Conservation (phyloP, 2,113 vertebrate genomes). For the Tauraco erythrolophus region DNA sequence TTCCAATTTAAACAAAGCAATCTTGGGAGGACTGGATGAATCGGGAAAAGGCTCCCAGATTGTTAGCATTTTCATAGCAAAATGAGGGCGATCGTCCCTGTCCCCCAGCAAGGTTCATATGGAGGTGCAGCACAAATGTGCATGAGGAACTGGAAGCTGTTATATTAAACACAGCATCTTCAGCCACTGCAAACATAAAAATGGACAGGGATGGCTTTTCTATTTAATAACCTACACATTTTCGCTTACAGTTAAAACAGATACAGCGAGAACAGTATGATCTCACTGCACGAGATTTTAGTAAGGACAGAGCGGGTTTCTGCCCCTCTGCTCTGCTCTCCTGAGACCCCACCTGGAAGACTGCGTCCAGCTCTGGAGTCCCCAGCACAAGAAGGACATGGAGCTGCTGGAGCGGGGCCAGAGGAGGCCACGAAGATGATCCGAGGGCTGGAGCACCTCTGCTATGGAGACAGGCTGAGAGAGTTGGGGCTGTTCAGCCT, state of each 20-base stretch:
- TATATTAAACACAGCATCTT: background rate
- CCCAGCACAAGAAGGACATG: too few species aligned
- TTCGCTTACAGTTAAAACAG: background rate
- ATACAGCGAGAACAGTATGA: background rate
- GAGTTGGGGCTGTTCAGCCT: too few species aligned
- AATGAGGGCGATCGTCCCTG: background rate
- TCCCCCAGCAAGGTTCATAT: background rate
- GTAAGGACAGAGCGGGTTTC: background rate
- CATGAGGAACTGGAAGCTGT: background rate
- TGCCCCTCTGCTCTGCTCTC: too few species aligned
- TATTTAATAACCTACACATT: background rate
- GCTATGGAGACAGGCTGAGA: too few species aligned
- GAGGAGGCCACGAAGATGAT: too few species aligned
- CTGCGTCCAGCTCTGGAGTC: too few species aligned
- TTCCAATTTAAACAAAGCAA: constrained; percentile 41
- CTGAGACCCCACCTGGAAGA: too few species aligned
- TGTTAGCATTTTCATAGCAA: constrained; percentile 37
- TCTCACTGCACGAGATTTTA: background rate
- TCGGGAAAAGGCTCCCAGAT: background rate
- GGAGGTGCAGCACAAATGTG: background rate
- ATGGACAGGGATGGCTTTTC: background rate
- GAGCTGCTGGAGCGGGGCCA: too few species aligned
- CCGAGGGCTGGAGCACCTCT: too few species aligned
- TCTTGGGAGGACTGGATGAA: constrained; percentile 23
- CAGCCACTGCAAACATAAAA: background rate